phyloP scores from a whole-genome alignment of 30 jellyfish, hydroid and myxozoan species.

The Aurelia sp. region DNA sequence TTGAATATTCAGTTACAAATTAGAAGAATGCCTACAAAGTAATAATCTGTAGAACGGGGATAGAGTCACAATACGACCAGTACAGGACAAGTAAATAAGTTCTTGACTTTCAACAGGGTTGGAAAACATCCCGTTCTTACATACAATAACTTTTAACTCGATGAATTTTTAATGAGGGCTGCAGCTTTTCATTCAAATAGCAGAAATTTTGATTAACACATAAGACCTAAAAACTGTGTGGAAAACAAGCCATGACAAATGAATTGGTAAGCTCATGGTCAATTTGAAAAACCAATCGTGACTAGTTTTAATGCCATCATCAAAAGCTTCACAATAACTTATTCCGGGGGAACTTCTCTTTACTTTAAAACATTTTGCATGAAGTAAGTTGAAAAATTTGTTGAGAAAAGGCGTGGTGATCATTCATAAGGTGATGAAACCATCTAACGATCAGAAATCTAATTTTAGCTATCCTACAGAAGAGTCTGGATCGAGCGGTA shows the following conservation, averaged over 20 bases:
- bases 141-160: conserved; percentile 21
- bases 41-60: no score
- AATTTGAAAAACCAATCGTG: conserved; percentile 6
- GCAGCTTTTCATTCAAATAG: conserved; percentile 21
- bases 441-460: no score
- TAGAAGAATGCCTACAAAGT: no score
- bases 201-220: conserved; percentile 19
- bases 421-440: no score
- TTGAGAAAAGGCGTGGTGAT: no score
- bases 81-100: no score
- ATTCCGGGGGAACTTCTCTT: conserved; percentile 21
- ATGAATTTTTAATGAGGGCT: conserved; percentile 42
- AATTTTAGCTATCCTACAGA: no score
- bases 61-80: no score
- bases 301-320: conserved; percentile 1
- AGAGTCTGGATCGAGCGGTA: no score
- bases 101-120: not conserved
- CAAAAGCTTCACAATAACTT: conserved; percentile 7
- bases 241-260: conserved; percentile 3
- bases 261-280: conserved; percentile 15
- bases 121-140: conserved; percentile 15
- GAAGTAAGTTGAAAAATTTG: no score
- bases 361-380: not conserved
- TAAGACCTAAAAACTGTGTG: not conserved
- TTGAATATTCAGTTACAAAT: no score